Percentiles rank a stretch among this genome's conserved stretches.
These are phyloP conservation scores for Prochilodus magdalenae DNA, from an alignment of 2,113 vertebrate genomes.

Conservation along the genomic window DNA sequence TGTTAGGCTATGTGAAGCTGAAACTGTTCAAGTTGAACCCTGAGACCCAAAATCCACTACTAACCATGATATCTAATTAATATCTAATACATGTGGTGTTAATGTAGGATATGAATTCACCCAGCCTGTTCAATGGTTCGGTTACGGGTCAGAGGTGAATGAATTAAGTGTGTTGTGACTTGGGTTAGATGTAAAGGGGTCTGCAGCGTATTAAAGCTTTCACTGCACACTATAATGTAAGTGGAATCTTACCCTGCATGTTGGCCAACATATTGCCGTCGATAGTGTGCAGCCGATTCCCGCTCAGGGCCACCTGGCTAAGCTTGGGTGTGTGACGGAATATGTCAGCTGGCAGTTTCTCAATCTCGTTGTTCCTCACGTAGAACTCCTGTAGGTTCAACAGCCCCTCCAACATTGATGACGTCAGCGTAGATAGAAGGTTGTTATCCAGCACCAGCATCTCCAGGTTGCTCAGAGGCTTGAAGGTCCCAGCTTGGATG, in stretches of 20 bases:
- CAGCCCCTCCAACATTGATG: conserved; percentile 68
- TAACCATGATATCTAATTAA: no score
- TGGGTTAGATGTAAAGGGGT: neutral
- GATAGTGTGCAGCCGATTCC: conserved; percentile 76
- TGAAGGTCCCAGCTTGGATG: conserved; percentile 66
- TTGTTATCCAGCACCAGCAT: conserved; percentile 81
- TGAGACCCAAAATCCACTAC: no score
- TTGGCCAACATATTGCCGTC: conserved; percentile 70
- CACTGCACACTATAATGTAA: neutral
- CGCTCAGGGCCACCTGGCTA: conserved; percentile 75
- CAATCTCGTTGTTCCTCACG: conserved; percentile 76
- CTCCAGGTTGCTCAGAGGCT: conserved; percentile 67
- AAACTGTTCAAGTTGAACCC: no score
- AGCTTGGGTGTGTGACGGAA: conserved; percentile 74
- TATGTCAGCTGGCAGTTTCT: conserved; percentile 66
- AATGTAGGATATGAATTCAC: no score
- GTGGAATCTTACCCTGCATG: conserved; percentile 68
- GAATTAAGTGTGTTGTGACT: no score
- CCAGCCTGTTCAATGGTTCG: no score
- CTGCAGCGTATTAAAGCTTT: neutral
- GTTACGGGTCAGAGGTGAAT: no score
- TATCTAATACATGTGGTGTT: no score
- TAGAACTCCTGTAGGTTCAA: conserved; percentile 76
- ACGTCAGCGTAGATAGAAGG: conserved; percentile 64
- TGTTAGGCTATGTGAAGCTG: no score